A percentile compares a stretch with the other conserved stretches of the same genome.
phyloP scores from a whole-genome alignment of 1,140 invertebrate genomes.

The Rhagoletis pomonella region DNA sequence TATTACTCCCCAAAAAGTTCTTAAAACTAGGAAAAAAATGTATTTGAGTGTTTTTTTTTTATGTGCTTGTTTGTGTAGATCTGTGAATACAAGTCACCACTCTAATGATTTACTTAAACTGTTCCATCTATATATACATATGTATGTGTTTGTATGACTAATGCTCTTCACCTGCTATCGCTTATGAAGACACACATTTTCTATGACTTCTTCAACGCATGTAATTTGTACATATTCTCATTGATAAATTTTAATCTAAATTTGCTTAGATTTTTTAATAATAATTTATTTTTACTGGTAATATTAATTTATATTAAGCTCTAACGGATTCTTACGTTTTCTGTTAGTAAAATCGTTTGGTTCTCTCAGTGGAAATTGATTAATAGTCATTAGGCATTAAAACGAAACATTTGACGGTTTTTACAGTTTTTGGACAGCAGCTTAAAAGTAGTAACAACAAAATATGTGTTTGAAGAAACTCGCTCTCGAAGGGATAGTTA shows the following conservation, averaged over 20 bases:
- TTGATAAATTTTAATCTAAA: not conserved
- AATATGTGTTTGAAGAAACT: not conserved
- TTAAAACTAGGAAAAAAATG: not conserved
- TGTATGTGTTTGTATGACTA: no score
- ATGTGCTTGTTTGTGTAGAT: not conserved
- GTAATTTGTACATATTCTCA: conserved; percentile 28
- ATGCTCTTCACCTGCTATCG: not conserved
- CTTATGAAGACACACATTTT: not conserved
- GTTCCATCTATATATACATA: no score
- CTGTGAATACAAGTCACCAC: not conserved
- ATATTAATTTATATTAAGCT: conserved; percentile 10
- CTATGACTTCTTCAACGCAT: not conserved
- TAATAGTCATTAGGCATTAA: not conserved
- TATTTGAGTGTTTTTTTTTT: not conserved
- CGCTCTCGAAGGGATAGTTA: not conserved
- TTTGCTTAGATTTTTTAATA: not conserved
- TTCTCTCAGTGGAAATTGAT: not conserved
- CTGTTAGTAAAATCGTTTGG: conserved; percentile 16
- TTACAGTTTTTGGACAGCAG: conserved; percentile 14
- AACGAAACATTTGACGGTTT: not conserved
- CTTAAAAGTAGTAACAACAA: not conserved
- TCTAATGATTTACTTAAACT: no score
- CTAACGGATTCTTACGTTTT: not conserved
- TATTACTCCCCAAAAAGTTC: not conserved
- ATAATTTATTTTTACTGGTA: not conserved